Percentiles rank a stretch among this genome's conserved stretches.
These are phyloP conservation scores for Lipotes vexillifer DNA, from an alignment of 2,113 vertebrate species.

Conservation along the genomic window DNA sequence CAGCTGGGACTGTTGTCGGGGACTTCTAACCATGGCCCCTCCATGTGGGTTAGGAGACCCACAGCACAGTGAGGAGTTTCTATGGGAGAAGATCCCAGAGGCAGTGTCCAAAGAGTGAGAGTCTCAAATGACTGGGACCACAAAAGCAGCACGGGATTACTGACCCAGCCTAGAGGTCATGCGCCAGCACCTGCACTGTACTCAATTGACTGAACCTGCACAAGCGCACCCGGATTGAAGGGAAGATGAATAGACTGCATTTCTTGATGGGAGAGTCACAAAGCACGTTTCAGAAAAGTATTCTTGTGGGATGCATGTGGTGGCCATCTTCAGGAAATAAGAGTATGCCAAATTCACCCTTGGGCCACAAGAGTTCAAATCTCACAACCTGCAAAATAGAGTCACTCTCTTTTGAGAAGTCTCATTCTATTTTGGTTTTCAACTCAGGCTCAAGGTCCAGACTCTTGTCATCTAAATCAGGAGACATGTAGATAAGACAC, in stretches of 20 bases:
- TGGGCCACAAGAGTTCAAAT: background rate
- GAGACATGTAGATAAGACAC: background rate
- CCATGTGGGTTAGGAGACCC: fast-evolving
- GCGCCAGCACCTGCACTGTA: background rate
- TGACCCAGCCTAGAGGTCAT: background rate
- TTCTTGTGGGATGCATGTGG: background rate
- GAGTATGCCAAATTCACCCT: fast-evolving
- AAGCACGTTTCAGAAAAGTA: background rate
- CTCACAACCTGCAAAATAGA: fast-evolving
- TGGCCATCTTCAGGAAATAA: background rate
- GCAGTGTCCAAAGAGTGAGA: background rate
- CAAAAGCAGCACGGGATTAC: background rate
- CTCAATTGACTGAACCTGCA: background rate
- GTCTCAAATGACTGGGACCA: no score
- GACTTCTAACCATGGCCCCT: background rate
- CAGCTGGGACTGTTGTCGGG: background rate
- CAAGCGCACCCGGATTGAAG: background rate
- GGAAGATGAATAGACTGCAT: background rate
- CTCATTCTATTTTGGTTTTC: background rate
- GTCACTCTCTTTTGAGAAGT: background rate
- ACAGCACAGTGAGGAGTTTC: fast-evolving
- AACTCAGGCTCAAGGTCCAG: background rate
- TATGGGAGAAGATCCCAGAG: no score
- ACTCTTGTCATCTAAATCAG: background rate
- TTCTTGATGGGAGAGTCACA: background rate